Base-by-base conservation (phyloP, 2,113 vertebrate genomes). In the Bubo scandiacus region DNA sequence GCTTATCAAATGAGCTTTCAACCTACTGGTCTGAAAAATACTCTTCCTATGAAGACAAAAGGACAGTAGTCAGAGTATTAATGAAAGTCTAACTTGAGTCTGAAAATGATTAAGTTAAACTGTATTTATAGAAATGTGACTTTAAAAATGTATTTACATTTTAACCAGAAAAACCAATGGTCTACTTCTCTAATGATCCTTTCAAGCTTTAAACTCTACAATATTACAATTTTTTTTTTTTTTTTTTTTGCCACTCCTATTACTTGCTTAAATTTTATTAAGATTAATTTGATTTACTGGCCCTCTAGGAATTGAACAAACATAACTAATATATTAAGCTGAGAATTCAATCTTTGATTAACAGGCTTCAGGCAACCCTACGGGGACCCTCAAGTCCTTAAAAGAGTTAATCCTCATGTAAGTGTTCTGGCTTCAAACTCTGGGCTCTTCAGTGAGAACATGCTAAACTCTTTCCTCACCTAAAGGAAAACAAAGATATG, bases 261-360 rank as follows among this genome's bases (percentile, higher is more conserved):
- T 59, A 71, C 27, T 63, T 9, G 29, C 38, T 87, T 73, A 85
- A 79, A 87, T 72, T 86, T 89, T 87, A 89, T 87, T 79, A 84
- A 75, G 57, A 92, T 88, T 81, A 70, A 71, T 80, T 87, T 91
- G 36, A 83, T 81, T 80, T 90, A 92, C 49, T 36, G 29, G 45
- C 51, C 80, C 62, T 92, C 80, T 81, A 83, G 89, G 80, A 92
- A 70, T 7, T 52, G 72, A 49, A 88, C 68, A 86, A 92, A 88
- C 45, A 78, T 68, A 94, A 92, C 80, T 83, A 95, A 91, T 55
- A 73, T 11, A 72, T 82, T 45, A 77, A 52, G 61, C 36, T 77
- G 47, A 86, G 89, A 94, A 92, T 75, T 61, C 81, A 77, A 42
- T 70, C 67, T 95, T 86, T 86, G 79, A 74, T 77, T 81, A 94